phyloP scores from a whole-genome alignment of 1,140 invertebrate species.

The Platorchestia sp. region DNA sequence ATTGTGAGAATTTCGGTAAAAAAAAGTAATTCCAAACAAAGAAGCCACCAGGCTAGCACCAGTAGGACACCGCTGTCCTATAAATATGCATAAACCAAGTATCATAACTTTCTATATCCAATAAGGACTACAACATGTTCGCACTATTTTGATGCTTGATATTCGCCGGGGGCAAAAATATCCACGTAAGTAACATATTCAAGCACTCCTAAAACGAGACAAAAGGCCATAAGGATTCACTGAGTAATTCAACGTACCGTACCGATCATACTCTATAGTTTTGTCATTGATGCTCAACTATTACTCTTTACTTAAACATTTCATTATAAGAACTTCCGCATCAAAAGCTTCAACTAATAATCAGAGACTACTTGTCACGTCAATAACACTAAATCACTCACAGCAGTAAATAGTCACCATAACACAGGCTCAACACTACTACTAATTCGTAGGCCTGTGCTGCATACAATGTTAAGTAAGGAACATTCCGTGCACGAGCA shows the following conservation, averaged over 20 bases:
- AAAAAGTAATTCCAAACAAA: neutral
- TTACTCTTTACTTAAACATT: neutral
- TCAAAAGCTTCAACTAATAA: neutral
- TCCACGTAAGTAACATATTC: neutral
- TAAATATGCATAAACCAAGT: neutral
- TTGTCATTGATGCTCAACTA: neutral
- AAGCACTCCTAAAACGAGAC: neutral
- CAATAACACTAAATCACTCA: neutral
- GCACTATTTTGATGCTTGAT: neutral
- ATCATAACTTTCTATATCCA: neutral
- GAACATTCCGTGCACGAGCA: slow-evolving; percentile 15
- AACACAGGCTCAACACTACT: neutral
- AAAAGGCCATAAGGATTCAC: neutral
- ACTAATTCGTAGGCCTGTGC: slow-evolving; percentile 15
- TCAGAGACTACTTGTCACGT: neutral
- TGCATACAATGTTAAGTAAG: neutral
- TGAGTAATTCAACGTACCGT: neutral
- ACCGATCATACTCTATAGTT: neutral
- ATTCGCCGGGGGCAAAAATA: neutral
- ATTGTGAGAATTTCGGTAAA: neutral
- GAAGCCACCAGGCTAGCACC: neutral
- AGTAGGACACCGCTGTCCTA: neutral
- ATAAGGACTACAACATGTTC: neutral
- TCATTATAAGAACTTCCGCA: neutral
- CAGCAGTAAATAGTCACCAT: neutral